These are phyloP conservation scores for Rhipidura dahli DNA, from an alignment of 2,113 vertebrate genomes.

Conservation along the genomic window DNA sequence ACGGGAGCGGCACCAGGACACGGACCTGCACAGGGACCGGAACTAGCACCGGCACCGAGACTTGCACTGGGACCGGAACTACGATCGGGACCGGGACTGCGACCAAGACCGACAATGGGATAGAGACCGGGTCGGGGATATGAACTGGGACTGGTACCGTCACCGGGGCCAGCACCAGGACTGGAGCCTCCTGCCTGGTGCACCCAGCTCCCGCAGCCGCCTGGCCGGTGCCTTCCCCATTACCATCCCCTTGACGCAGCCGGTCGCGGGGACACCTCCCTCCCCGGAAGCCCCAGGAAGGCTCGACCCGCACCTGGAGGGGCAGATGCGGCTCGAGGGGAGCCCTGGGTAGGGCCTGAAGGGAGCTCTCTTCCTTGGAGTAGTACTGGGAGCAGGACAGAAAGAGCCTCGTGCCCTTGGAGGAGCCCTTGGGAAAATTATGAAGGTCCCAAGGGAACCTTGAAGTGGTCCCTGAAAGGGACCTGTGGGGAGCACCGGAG, in stretches of 20 bases:
- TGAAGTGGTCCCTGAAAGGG: neutral
- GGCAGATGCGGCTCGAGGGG: neutral
- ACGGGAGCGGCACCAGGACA: neutral
- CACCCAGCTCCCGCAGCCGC: neutral
- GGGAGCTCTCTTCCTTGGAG: neutral
- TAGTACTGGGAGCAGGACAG: neutral
- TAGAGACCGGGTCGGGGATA: too few species aligned
- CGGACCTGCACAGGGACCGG: neutral
- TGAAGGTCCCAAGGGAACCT: neutral
- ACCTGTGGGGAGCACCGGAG: neutral
- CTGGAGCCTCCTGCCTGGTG: neutral
- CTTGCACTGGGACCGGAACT: too few species aligned
- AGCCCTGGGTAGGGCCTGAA: neutral
- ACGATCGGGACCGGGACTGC: neutral
- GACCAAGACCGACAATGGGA: neutral
- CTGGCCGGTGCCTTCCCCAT: too few species aligned
- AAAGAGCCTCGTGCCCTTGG: neutral
- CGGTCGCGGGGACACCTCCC: accelerated
- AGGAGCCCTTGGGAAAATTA: neutral
- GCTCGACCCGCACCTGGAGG: too few species aligned
- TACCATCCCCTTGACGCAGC: neutral
- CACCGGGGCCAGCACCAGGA: neutral
- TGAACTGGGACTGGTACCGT: neutral
- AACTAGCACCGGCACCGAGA: neutral
- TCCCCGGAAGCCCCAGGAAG: neutral